Percentiles rank a stretch among this genome's conserved stretches.
These are phyloP conservation scores for Chrysoperla carnea DNA, from an alignment of 1,140 invertebrate genomes.

Conservation along the genomic window DNA sequence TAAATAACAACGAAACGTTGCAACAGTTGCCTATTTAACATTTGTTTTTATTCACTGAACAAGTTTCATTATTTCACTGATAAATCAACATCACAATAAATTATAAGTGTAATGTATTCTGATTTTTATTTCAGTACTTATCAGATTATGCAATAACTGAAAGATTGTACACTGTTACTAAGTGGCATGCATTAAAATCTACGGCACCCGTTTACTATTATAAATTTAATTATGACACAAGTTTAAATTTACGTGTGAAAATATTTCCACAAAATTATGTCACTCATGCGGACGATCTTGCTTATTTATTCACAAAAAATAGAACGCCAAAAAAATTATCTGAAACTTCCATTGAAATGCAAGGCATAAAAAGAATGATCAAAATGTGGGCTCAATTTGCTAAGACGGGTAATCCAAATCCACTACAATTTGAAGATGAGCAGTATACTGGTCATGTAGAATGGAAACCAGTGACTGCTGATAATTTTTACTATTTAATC, in stretches of 20 bases:
- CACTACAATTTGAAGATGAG: not conserved
- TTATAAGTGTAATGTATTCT: too few species aligned
- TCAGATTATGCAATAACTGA: slow-evolving; percentile 20
- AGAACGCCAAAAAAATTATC: slow-evolving; percentile 21
- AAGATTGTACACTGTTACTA: slow-evolving; percentile 21
- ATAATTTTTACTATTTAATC: slow-evolving; percentile 16
- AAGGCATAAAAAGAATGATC: slow-evolving; percentile 5
- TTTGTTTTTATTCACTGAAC: too few species aligned
- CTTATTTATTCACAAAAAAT: slow-evolving; percentile 34
- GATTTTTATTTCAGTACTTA: slow-evolving; percentile 6
- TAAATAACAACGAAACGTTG: too few species aligned
- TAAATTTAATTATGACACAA: slow-evolving; percentile 26
- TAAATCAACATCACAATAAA: too few species aligned
- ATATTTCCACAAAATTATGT: slow-evolving; percentile 22
- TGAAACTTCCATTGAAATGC: slow-evolving; percentile 9
- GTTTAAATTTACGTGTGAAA: not conserved
- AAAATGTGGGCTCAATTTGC: slow-evolving; percentile 29
- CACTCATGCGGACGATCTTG: slow-evolving; percentile 39
- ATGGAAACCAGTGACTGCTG: slow-evolving; percentile 16
- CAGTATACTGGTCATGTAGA: slow-evolving; percentile 1
- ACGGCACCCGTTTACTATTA: slow-evolving; percentile 26
- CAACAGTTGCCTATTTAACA: too few species aligned
- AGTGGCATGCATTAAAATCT: slow-evolving; percentile 19
- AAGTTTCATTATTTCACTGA: too few species aligned
- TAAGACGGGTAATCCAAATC: slow-evolving; percentile 21